Evolutionary conservation across 64 coral and sea anemone genomes (phyloP).

Genomic region (Pocillopora damicornis): DNA sequence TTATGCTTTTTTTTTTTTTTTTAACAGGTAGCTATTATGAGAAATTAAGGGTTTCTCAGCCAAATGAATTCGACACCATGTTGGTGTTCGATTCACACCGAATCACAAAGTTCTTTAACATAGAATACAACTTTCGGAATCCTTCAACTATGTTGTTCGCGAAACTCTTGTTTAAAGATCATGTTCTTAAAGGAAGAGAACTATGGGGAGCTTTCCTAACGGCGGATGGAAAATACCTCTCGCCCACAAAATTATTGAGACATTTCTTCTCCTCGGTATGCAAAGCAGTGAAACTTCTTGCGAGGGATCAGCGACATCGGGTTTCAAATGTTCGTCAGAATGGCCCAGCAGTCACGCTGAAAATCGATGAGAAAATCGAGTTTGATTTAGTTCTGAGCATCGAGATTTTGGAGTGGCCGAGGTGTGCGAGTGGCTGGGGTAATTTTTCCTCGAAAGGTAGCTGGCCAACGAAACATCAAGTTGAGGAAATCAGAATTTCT

Average conservation of each 20-base stretch:
- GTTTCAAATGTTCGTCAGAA: background rate
- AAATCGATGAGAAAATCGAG: conserved; percentile 39
- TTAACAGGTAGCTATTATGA: conserved; percentile 26
- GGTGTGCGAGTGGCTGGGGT: conserved; percentile 33
- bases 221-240: conserved; percentile 45
- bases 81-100: background rate
- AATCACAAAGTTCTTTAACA: background rate
- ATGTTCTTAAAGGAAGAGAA: background rate
- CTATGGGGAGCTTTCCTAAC: conserved; percentile 4
- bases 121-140: background rate
- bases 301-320: no score
- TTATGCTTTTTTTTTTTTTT: background rate
- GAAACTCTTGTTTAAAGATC: background rate
- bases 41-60: background rate
- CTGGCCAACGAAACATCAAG: conserved; percentile 3
- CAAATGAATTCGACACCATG: conserved; percentile 8
- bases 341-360: conserved; percentile 51
- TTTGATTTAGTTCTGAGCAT: conserved; percentile 48
- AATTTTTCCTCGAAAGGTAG: background rate
- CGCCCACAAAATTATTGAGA: conserved; percentile 31
- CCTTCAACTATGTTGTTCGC: background rate
- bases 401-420: conserved; percentile 31
- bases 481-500: conserved; percentile 36
- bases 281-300: background rate
- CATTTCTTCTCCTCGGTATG: conserved; percentile 14